Base-by-base conservation (phyloP, 2,113 vertebrate genomes). In the Sorex fumeus region DNA sequence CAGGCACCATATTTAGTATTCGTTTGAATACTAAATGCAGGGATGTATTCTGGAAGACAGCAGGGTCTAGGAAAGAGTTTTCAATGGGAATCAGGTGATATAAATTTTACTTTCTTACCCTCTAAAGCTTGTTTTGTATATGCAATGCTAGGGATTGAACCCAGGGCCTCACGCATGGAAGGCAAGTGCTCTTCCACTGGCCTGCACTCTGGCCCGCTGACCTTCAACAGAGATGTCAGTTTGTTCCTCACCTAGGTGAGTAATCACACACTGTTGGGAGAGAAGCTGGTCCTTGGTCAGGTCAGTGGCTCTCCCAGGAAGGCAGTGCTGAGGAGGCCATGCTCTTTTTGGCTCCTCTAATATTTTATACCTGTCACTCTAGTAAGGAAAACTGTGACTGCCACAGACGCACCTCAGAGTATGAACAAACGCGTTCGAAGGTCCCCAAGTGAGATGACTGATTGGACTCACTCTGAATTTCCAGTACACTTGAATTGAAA, bases 401-500 rank as follows among this genome's bases (percentile, higher is more conserved):
- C 62, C 70, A 30, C 1, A 0, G 34, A 57, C 66, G n/a, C 11
- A 62, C 15, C 75, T 84, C 40, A 8, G 71, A 87, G 79, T 64
- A 87, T 60, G 53, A 53, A 81, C 32, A 81, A 57, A 43, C 43
- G 5, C 23, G 34, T 72, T 76, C 79, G 70, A 88, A 96, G 75
- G 74, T n/a, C 28, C 43, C 62, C 62, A 62, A n/a, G 71, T 60
- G 76, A 80, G 71, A 88, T 81, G 93, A 88, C 79, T 83, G 94
- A 87, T 94, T 43, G 88, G 25, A 32, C 21, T 74, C 81, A 81
- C 45, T 94, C 74, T 84, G 80, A 95, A 77, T 94, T 96, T 95
- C 45, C 62, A n/a, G 45, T 28, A 5, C 15, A 83, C 60, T 80
- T 82, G 82, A 83, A 90, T 32, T 78, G 90, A 95, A 87, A 90